Base-by-base conservation (phyloP, 2,113 vertebrate species). In the Apaloderma vittatum region DNA sequence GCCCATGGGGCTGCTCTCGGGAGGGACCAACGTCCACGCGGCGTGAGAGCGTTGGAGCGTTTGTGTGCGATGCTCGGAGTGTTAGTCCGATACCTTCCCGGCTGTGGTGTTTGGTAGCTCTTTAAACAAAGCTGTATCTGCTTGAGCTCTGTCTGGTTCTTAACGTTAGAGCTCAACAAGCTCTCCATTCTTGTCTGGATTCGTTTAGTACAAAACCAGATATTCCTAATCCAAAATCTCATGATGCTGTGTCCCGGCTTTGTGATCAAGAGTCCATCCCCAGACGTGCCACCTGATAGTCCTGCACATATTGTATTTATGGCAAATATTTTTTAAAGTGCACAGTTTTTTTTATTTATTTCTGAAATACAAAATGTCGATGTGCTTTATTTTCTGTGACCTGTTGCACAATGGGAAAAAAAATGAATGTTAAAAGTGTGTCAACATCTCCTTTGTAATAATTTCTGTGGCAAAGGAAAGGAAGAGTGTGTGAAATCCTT, bases 331-430 rank as follows among this genome's bases (percentile, higher is more conserved):
- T 94, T 84, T 94, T 65, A 1, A 95, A 96, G 89, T 74, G 81
- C 81, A 83, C n/a, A 70, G 91, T 92, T 61, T 54, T 24, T 18
- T 13, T 48, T 62, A 84, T 14, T 27, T 26, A 34, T 49, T 91
- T 68, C 57, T 86, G 70, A 86, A 82, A 48, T 68, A 83, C n/a
- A 32, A 88, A 63, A 49, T 37, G 59, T 94, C 36, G 63, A 93
- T 90, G 87, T 96, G 88, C 89, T 97, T 92, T 97, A 94, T 92
- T 96, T 96, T 90, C 72, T 54, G 88, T 94, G 90, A 90, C 92
- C 95, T 91, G 72, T 94, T 76, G 70, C 32, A 46, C 82, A 91
- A 34, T 68, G 66, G 75, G 9, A 77, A 59, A 71, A 52, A 30
- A 80, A 85, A 90, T 8, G 77, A 95, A 88, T 94, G 90, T 94